A percentile compares a stretch with the other conserved stretches of the same genome.
Evolutionary conservation across 2,888 invertebrate species (phyloP).

Genomic region (Cactoblastis cactorum): DNA sequence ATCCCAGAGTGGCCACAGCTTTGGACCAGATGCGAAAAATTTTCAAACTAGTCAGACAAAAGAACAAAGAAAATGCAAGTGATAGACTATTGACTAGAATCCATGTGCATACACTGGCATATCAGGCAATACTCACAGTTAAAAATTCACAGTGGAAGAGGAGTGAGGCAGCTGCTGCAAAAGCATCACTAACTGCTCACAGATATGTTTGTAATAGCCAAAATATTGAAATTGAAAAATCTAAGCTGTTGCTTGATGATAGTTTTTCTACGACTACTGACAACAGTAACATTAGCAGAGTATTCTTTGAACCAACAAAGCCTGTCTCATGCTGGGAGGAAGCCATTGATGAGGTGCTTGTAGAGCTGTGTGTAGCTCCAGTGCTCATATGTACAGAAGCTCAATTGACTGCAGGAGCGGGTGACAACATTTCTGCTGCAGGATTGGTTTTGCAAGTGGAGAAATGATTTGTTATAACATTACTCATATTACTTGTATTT

Average conservation of each 20-base stretch:
- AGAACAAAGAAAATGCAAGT: slow-evolving; percentile 56
- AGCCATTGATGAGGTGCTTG: slow-evolving; percentile 61
- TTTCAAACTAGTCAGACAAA: slow-evolving; percentile 74
- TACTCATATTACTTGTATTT: too few relatives aligned
- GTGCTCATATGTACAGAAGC: slow-evolving; percentile 91
- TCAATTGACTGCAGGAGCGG: slow-evolving; percentile 90
- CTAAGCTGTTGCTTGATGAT: slow-evolving; percentile 86
- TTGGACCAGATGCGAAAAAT: slow-evolving; percentile 89
- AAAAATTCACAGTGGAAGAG: slow-evolving; percentile 86
- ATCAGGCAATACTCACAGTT: slow-evolving; percentile 88
- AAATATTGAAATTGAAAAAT: slow-evolving; percentile 69
- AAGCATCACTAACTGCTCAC: slow-evolving; percentile 89
- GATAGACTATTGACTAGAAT: slow-evolving; percentile 84
- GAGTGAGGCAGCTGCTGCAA: slow-evolving; percentile 88
- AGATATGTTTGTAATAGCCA: slow-evolving; percentile 88
- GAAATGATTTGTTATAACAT: slow-evolving; percentile 33
- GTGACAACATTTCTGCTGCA: slow-evolving; percentile 93
- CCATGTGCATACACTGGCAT: slow-evolving; percentile 93
- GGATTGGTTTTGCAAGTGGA: slow-evolving; percentile 86
- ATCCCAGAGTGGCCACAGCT: slow-evolving; percentile 88
- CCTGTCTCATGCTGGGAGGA: slow-evolving; percentile 93
- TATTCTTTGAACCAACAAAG: slow-evolving; percentile 82
- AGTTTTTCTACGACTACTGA: slow-evolving; percentile 87
- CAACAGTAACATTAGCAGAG: slow-evolving; percentile 72
- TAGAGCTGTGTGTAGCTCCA: slow-evolving; percentile 89